phyloP scores from a whole-genome alignment of 2,888 invertebrate genomes.

The Acanthopleura granulata region DNA sequence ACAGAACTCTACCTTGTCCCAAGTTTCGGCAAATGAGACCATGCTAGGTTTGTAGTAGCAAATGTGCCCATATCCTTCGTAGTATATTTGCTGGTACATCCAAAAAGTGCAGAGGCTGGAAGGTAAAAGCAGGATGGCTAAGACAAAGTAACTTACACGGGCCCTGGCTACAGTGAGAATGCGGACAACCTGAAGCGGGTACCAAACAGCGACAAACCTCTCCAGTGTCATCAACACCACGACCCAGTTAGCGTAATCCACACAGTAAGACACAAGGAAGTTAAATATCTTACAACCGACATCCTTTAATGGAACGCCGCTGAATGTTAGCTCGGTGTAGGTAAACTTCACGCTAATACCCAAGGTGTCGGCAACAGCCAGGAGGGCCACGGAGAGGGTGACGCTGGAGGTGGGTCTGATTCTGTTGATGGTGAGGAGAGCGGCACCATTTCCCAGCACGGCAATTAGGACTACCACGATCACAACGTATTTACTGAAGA shows the following conservation, averaged over 20 bases:
- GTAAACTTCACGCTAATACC: not conserved
- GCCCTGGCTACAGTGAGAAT: not conserved
- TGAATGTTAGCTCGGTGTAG: constrained; percentile 11
- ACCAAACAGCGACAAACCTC: constrained; percentile 13
- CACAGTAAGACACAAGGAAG: not conserved
- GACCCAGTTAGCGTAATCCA: constrained; percentile 14
- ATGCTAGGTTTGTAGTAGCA: not conserved
- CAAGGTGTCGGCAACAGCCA: not conserved
- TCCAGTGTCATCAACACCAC: constrained; percentile 7
- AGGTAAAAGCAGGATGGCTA: not conserved
- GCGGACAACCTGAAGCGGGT: not conserved
- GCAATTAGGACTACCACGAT: not conserved
- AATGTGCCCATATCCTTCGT: not conserved
- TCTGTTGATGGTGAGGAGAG: not conserved
- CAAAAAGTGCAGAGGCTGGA: constrained; percentile 10
- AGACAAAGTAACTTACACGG: not conserved
- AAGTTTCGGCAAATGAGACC: not conserved
- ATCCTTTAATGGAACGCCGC: not conserved
- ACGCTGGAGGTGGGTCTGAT: not conserved
- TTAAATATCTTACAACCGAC: not conserved
- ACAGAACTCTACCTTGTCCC: constrained; percentile 13
- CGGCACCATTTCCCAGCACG: not conserved
- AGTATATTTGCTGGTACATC: not conserved
- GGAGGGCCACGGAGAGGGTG: not conserved
- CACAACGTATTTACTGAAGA: not conserved